Conservation (phyloP, 1,140 invertebrate genomes). For the Camponotus pennsylvanicus region DNA sequence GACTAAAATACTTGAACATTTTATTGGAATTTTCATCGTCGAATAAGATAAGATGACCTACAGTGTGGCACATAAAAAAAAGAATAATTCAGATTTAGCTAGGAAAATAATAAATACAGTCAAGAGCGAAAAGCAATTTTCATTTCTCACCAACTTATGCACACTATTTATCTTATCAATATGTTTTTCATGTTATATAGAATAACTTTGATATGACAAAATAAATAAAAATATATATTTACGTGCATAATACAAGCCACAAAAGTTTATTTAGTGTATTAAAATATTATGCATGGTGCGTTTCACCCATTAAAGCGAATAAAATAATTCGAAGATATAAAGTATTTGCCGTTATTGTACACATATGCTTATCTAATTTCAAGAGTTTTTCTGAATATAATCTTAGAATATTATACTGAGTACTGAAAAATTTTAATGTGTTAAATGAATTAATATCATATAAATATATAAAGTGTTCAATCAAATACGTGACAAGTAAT, state of each 20-base stretch:
- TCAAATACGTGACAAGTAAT: neutral
- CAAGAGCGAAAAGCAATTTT: conserved; percentile 3
- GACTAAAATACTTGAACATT: neutral
- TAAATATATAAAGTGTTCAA: neutral
- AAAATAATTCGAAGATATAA: neutral
- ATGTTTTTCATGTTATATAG: neutral
- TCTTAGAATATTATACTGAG: neutral
- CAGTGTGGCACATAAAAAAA: conserved; percentile 24
- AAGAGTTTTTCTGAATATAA: too few relatives aligned
- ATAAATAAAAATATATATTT: conserved; percentile 30
- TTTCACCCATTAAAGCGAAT: neutral
- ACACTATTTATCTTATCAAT: conserved; percentile 5
- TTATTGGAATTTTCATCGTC: neutral
- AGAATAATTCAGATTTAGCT: neutral
- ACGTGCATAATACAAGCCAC: neutral
- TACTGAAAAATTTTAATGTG: neutral
- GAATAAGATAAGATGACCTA: neutral
- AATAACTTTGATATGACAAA: neutral
- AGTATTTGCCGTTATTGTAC: neutral
- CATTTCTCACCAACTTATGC: conserved; percentile 18
- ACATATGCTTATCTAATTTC: too few relatives aligned
- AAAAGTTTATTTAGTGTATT: conserved; percentile 23
- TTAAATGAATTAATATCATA: neutral
- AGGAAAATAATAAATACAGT: conserved; percentile 35
- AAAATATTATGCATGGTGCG: neutral